Base-by-base conservation (phyloP, 2,113 vertebrate genomes). In the Coracopsis vasa region DNA sequence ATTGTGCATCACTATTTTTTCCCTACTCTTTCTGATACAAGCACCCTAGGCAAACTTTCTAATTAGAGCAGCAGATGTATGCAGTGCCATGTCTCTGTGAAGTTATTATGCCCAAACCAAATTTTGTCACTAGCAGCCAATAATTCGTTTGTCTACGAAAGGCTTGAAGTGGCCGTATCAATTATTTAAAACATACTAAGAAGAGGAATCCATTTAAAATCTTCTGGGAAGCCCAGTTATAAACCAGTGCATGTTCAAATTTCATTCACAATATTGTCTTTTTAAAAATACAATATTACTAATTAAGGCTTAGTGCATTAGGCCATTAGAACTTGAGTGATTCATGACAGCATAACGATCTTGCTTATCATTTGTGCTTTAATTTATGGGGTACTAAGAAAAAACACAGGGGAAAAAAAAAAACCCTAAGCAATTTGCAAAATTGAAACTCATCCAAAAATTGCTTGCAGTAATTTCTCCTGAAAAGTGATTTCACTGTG, bases 31-130 rank as follows among this genome's bases (percentile, higher is more conserved):
- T 80, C 86, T 86, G 80, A 96, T 89, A 95, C 78, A 86, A 95
- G 62, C 95, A 97, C 97, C 92, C 62, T 86, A 94, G 96, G 96
- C 97, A 96, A 97, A 92, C 93, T 97, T 96, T 94, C 94, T 97
- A 97, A 97, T 97, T 97, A 97, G 96, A 96, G 79, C 91, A 96
- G 94, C 97, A 97, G 96, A 97, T 96, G 95, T 94, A 96, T 96
- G 94, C 95, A 90, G 73, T 88, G 77, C 80, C 92, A 91, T 21
- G 90, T 94, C 88, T 95, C 83, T 82, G 80, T 80, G 86, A 96
- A 97, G 88, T 93, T 96, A 93, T 89, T 97, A 84, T 67, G 39
- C 93, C 65, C 65, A 94, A 97, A 95, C 91, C 58, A 94, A 93
- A 89, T 96, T 91, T 91, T 94, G 89, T 92, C 92, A 94, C 89